These are phyloP conservation scores for Hirundichthys speculiger DNA, from an alignment of 2,113 vertebrate species.

Conservation along the genomic window DNA sequence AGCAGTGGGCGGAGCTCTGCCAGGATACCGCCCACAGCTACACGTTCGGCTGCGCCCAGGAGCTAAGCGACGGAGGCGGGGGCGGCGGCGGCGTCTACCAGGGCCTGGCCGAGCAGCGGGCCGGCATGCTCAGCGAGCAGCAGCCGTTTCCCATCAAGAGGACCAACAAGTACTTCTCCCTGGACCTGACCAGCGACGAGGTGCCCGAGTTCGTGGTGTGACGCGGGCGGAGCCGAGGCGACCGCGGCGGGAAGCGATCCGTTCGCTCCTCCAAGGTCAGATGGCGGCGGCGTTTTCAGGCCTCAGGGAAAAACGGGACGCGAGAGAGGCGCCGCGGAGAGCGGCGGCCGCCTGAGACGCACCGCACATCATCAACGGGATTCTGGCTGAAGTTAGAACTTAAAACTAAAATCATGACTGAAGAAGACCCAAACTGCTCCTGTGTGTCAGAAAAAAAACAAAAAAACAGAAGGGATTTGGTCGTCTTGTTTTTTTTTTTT, in stretches of 20 bases:
- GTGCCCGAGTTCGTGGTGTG: slow-evolving; percentile 97
- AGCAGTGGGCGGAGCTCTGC: slow-evolving; percentile 90
- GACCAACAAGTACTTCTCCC: slow-evolving; percentile 97
- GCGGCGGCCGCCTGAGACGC: slow-evolving; percentile 10
- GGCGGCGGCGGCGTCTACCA: slow-evolving; percentile 85
- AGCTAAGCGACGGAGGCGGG: slow-evolving; percentile 83
- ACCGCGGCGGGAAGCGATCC: slow-evolving; percentile 16
- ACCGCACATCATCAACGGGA: no score
- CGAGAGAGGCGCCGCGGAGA: slow-evolving; percentile 4
- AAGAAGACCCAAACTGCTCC: slow-evolving; percentile 45
- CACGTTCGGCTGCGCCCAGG: slow-evolving; percentile 94
- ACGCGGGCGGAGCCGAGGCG: slow-evolving; percentile 43
- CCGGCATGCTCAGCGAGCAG: slow-evolving; percentile 84
- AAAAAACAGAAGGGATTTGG: no score
- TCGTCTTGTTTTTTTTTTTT: no score
- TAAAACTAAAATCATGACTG: slow-evolving; percentile 3
- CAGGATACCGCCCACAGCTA: slow-evolving; percentile 98
- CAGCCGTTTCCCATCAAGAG: slow-evolving; percentile 90
- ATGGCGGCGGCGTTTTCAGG: slow-evolving; percentile 33
- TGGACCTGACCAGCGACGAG: slow-evolving; percentile 94
- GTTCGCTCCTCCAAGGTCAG: slow-evolving; percentile 13
- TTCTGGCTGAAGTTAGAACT: slow-evolving; percentile 20
- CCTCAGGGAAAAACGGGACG: slow-evolving; percentile 43
- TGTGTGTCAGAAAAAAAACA: slow-evolving; percentile 48
- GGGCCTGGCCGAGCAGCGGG: slow-evolving; percentile 89